Conservation (phyloP, 2,113 vertebrate genomes). For the Trogon melanurus region DNA sequence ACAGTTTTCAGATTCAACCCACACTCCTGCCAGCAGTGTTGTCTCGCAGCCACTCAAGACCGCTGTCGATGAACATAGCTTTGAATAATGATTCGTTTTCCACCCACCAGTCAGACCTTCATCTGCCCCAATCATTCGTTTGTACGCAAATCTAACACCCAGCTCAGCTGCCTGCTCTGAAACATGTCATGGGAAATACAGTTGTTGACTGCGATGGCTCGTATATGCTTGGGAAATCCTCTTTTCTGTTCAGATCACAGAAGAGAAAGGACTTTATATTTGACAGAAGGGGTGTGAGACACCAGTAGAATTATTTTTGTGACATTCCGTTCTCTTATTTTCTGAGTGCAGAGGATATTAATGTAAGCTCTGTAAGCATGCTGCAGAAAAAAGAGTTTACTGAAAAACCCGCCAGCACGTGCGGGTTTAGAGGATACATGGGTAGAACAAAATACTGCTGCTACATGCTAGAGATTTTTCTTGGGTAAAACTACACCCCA, state of each 20-base stretch:
- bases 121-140: not conserved
- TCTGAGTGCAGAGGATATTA: not conserved
- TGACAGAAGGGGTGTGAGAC: not conserved
- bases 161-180: not conserved
- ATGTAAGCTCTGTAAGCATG: not conserved
- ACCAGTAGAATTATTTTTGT: not conserved
- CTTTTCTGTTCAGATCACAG: not conserved
- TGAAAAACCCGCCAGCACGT: not conserved
- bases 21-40: not conserved
- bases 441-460: not conserved
- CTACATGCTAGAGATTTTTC: not conserved
- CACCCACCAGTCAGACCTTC: not conserved
- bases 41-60: not conserved
- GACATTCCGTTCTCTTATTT: not conserved
- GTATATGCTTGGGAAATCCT: not conserved
- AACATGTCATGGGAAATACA: not conserved
- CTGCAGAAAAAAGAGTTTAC: accelerated
- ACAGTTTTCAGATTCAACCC: not conserved
- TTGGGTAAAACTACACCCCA: not conserved
- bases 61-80: not conserved
- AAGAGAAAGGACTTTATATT: not conserved
- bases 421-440: not conserved
- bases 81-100: not conserved
- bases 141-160: not conserved
- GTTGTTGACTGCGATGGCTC: not conserved